Evolutionary conservation across 1,140 invertebrate species (phyloP).

Genomic region (Drepana arcuata): DNA sequence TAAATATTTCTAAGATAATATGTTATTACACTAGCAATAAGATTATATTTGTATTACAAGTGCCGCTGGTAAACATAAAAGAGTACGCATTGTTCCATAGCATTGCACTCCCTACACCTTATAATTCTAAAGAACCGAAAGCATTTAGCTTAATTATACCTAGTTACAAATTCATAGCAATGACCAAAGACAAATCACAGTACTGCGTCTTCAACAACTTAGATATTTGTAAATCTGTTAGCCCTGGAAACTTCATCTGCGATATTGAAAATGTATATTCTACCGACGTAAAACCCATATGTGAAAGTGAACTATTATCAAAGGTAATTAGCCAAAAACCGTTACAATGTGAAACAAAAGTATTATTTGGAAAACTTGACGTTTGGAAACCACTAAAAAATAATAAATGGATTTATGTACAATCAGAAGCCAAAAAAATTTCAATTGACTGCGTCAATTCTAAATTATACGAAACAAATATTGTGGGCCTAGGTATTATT

Average conservation of each 20-base stretch:
- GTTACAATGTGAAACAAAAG: not conserved
- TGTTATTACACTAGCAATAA: not conserved
- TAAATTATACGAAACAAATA: not conserved
- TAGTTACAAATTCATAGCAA: not conserved
- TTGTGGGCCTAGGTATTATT: not conserved
- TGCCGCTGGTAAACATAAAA: not conserved
- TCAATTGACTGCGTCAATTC: not conserved
- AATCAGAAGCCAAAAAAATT: not conserved
- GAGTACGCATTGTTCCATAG: too few species aligned
- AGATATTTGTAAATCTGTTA: not conserved
- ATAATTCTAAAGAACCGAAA: not conserved
- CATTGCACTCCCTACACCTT: not conserved
- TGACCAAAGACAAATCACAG: not conserved
- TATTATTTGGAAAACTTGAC: not conserved
- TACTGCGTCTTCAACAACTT: not conserved
- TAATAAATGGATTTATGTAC: too few species aligned
- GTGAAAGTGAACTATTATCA: slow-evolving; percentile 4
- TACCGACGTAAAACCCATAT: not conserved
- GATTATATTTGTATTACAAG: not conserved
- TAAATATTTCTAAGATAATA: not conserved
- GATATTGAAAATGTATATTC: not conserved
- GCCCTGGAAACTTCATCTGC: too few species aligned
- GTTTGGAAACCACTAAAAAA: not conserved
- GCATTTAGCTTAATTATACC: not conserved
- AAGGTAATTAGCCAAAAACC: not conserved